A percentile compares a stretch with the other conserved stretches of the same genome.
phyloP scores from a whole-genome alignment of 92 coral and sea anemone species.

The Parazoanthus atlanticus region DNA sequence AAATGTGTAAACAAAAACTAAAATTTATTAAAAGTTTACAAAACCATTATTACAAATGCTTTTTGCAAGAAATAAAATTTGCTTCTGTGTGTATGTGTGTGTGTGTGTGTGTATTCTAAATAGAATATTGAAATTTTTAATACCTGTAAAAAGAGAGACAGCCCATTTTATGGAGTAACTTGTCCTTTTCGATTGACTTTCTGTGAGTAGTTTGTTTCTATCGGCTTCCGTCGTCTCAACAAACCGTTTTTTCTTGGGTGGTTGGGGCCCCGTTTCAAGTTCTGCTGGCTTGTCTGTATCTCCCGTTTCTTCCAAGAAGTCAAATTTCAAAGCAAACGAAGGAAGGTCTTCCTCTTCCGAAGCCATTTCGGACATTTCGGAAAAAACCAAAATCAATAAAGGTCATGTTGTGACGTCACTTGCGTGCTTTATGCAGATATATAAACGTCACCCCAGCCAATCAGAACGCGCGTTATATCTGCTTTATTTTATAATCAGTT shows the following conservation, averaged over 20 bases:
- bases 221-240: conserved; percentile 2
- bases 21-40: conserved; percentile 10
- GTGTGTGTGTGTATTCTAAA: neutral
- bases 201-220: conserved; percentile 7
- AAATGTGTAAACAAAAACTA: conserved; percentile 2
- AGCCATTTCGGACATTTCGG: conserved; percentile 31
- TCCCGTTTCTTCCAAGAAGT: conserved; percentile 30
- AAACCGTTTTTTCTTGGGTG: conserved; percentile 28
- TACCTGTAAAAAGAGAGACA: conserved; percentile 6
- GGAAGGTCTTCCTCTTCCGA: conserved; percentile 29
- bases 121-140: neutral
- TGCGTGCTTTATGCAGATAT: conserved; percentile 28
- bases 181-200: conserved; percentile 10
- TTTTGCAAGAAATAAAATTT: neutral
- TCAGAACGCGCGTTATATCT: conserved; percentile 30
- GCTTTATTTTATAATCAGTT: no score
- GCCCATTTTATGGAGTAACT: conserved; percentile 9
- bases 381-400: conserved; percentile 24
- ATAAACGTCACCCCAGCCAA: conserved; percentile 35
- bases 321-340: conserved; percentile 26
- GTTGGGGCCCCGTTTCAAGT: conserved; percentile 22
- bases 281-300: conserved; percentile 31
- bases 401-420: conserved; percentile 30
- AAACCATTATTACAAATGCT: conserved; percentile 14
- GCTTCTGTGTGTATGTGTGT: neutral